phyloP scores from a whole-genome alignment of 2,113 vertebrate species.

The Leucopsar rothschildi region DNA sequence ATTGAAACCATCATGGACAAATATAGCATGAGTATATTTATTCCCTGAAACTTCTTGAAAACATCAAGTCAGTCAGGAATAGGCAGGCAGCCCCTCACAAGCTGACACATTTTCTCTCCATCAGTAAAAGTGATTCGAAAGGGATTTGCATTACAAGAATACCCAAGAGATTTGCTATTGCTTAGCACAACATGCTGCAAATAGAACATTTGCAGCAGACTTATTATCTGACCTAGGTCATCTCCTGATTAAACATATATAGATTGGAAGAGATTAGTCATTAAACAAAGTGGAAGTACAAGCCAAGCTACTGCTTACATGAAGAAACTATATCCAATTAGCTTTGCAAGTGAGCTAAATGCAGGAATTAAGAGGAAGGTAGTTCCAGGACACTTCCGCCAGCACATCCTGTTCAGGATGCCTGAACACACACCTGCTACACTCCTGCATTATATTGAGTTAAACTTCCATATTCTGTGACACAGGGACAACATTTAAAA shows the following conservation, averaged over 20 bases:
- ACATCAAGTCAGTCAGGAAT: background rate
- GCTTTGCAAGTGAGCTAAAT: slow-evolving; percentile 45
- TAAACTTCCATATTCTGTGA: background rate
- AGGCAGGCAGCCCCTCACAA: background rate
- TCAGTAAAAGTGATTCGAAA: slow-evolving; percentile 5
- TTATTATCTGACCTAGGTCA: slow-evolving; percentile 32
- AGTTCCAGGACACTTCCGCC: slow-evolving; percentile 48
- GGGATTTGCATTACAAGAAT: background rate
- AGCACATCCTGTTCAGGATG: background rate
- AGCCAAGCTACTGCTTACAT: background rate
- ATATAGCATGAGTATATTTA: background rate
- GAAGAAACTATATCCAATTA: slow-evolving; percentile 29
- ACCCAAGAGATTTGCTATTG: background rate
- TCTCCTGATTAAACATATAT: slow-evolving; percentile 38
- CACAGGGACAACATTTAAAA: background rate
- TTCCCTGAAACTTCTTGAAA: background rate
- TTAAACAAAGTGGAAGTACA: slow-evolving; percentile 20
- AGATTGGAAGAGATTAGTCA: slow-evolving; percentile 37
- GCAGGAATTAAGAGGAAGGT: slow-evolving; percentile 39
- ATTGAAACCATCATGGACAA: background rate
- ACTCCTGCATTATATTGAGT: background rate
- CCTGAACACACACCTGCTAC: background rate
- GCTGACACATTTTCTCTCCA: background rate
- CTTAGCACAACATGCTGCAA: background rate
- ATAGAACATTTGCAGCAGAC: slow-evolving; percentile 2